A percentile compares a stretch with the other conserved stretches of the same genome.
phyloP scores from a whole-genome alignment of 2,113 vertebrate species.

The Rissa tridactyla region DNA sequence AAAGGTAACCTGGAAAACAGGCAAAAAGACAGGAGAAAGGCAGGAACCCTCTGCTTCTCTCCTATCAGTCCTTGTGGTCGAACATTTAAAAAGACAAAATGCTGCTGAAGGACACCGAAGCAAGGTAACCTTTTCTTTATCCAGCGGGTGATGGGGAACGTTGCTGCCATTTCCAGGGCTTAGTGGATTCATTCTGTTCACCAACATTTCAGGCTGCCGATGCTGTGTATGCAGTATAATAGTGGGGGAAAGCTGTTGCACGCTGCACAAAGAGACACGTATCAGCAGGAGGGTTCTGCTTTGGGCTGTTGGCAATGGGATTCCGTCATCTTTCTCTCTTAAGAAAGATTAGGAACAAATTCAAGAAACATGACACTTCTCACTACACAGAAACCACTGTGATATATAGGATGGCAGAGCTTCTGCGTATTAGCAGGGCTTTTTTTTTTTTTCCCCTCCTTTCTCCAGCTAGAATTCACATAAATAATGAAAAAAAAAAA shows the following conservation, averaged over 20 bases:
- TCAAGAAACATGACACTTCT: not conserved
- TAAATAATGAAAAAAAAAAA: not conserved
- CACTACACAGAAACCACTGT: not conserved
- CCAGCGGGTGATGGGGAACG: not conserved
- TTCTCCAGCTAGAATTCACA: not conserved
- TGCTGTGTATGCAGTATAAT: fast-evolving
- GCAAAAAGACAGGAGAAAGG: not conserved
- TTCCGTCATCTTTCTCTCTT: not conserved
- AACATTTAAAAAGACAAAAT: not conserved
- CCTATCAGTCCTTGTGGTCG: not conserved
- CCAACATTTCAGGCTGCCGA: not conserved
- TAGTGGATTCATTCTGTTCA: not conserved
- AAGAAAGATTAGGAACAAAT: not conserved
- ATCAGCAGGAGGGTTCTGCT: not conserved
- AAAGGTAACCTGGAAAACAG: not conserved
- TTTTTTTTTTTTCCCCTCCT: not conserved
- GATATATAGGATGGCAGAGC: not conserved
- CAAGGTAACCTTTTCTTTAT: not conserved
- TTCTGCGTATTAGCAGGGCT: not conserved
- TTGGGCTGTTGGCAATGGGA: not conserved
- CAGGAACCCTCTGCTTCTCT: not conserved
- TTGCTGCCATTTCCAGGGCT: not conserved
- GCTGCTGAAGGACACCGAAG: not conserved
- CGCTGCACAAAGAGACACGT: fast-evolving
- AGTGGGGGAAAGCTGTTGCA: not conserved